Evolutionary conservation across 2,888 invertebrate species (phyloP), one percentile per base, ranked within the genome.

Genomic region (Trissonchulus latispiculum): DNA sequence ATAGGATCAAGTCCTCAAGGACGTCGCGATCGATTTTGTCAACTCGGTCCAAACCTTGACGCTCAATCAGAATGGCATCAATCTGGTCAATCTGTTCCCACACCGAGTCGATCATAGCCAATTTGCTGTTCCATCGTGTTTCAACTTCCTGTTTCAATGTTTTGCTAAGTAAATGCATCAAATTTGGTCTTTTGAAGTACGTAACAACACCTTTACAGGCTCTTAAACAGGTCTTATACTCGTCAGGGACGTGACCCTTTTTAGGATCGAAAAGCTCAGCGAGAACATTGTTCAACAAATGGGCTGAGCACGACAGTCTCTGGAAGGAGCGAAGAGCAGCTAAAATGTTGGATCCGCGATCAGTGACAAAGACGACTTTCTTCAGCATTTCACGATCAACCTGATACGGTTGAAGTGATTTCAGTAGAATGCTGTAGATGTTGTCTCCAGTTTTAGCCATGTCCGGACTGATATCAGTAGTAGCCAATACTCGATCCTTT

Each of bases 71-170:
- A 18, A 59, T 18, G 18, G 18, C n/a, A n/a, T 59, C 59, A 59
- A 59, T 59, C 18, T 59, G 18, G n/a, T 59, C 59, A n/a, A 59
- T 59, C n/a, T 59, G 59, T 23, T n/a, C n/a, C 18, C n/a, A n/a
- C 18, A 59, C 59, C n/a, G 59, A 59, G 18, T 59, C 59, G n/a
- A 59, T 18, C 59, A 59, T 59, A 59, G n/a, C n/a, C n/a, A 23
- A 59, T n/a, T 23, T n/a, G n/a, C 59, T 59, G 59, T 59, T 59
- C 59, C 59, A 59, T n/a, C 59, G 59, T 59, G 59, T 59, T 59
- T 59, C 59, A 23, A 59, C n/a, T 18, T 59, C 59, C 59, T 59
- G 59, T 59, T 59, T 59, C n/a, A 59, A n/a, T 18, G 18, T 59
- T 18, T n/a, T 18, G 18, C 18, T 59, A 59, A 59, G 59, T 23